A percentile compares a stretch with the other conserved stretches of the same genome.
phyloP scores from a whole-genome alignment of 2,113 vertebrate species.

The Scomber colias region DNA sequence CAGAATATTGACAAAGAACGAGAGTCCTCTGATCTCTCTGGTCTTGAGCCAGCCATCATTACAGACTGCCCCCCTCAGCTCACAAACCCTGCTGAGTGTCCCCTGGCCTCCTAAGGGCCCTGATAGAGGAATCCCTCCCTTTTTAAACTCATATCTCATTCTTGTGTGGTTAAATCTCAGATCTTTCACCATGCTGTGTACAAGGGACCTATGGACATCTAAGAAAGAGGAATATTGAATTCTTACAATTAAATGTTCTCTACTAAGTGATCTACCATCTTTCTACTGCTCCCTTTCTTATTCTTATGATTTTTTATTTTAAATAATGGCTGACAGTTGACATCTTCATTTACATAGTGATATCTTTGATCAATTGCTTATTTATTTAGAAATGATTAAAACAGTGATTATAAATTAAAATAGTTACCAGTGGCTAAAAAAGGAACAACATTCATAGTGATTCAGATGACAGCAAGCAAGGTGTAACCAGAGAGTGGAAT shows the following conservation, averaged over 20 bases:
- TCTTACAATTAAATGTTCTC: background rate
- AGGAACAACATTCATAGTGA: background rate
- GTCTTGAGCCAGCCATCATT: constrained; percentile 65
- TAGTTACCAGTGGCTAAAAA: background rate
- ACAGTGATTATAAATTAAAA: too few species aligned
- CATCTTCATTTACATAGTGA: background rate
- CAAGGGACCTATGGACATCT: constrained; percentile 10
- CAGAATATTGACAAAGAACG: constrained; percentile 52
- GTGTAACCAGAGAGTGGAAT: too few species aligned
- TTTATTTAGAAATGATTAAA: background rate
- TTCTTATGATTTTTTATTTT: background rate
- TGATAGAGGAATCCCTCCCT: background rate
- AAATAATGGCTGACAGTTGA: background rate
- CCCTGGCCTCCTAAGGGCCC: constrained; percentile 44
- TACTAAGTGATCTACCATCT: background rate
- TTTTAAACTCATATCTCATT: constrained; percentile 47
- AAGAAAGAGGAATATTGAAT: background rate
- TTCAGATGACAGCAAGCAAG: background rate
- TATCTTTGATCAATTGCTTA: background rate
- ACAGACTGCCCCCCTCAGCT: constrained; percentile 39
- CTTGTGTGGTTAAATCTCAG: constrained; percentile 54
- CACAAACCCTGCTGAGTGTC: constrained; percentile 63
- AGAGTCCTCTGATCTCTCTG: constrained; percentile 54
- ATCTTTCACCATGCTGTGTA: constrained; percentile 28
- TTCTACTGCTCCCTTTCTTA: background rate